Percentiles rank a stretch among this genome's conserved stretches.
Conservation (phyloP, 2,113 vertebrate species). For the Tylochromis polylepis region DNA sequence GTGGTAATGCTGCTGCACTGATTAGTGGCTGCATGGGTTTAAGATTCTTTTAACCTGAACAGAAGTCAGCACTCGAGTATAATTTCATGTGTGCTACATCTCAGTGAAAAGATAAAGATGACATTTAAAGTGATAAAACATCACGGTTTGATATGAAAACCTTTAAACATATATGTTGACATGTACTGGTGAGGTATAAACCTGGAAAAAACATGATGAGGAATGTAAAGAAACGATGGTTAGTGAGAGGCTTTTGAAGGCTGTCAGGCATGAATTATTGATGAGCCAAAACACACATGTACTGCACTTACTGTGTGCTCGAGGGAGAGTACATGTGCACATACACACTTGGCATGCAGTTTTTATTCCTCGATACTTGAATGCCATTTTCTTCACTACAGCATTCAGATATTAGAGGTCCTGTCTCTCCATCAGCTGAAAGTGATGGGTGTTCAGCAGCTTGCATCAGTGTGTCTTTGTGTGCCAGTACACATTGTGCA, state of each 20-base stretch:
- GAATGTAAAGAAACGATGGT: not conserved
- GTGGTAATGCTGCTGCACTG: not conserved
- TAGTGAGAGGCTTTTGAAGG: not conserved
- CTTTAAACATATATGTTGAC: not conserved
- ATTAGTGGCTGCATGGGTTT: not conserved
- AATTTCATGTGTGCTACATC: not conserved
- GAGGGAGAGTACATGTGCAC: not conserved
- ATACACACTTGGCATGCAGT: not conserved
- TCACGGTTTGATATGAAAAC: not conserved
- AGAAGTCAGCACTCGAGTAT: not conserved
- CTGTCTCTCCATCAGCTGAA: not conserved
- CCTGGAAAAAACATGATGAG: not conserved
- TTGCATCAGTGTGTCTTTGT: not conserved
- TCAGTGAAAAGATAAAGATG: not conserved
- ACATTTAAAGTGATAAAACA: not conserved
- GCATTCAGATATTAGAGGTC: not conserved
- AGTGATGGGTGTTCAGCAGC: not conserved
- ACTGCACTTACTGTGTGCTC: not conserved
- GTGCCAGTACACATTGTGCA: not conserved
- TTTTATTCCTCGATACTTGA: not conserved
- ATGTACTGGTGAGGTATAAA: not conserved
- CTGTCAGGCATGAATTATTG: not conserved
- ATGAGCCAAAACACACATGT: not conserved
- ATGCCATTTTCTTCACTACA: not conserved
- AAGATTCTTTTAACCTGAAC: not conserved